phyloP scores from a whole-genome alignment of 92 coral and sea anemone species.

The Plumapathes pennacea region DNA sequence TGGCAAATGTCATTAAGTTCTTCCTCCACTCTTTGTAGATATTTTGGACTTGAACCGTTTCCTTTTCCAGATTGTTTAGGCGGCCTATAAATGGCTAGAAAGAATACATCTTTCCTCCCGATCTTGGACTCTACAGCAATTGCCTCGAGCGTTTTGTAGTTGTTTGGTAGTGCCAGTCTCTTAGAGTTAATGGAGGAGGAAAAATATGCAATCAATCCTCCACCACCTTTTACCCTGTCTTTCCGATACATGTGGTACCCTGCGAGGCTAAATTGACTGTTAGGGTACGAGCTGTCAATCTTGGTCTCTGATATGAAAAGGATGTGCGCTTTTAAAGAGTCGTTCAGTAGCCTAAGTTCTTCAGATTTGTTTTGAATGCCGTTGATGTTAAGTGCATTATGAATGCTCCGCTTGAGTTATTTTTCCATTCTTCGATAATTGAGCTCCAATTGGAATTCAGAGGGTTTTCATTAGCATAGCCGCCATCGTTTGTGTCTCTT shows the following conservation, averaged over 20 bases:
- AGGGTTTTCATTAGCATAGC: too few relatives aligned
- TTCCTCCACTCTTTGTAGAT: constrained; percentile 14
- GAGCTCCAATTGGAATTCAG: too few relatives aligned
- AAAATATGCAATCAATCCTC: constrained; percentile 18
- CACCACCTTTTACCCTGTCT: constrained; percentile 33
- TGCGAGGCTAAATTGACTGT: constrained; percentile 16
- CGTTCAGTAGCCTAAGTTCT: constrained; percentile 5
- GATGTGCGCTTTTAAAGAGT: constrained; percentile 23
- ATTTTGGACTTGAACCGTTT: too few relatives aligned
- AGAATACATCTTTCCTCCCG: not conserved
- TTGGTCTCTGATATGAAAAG: constrained; percentile 32
- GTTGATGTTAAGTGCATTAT: constrained; percentile 23
- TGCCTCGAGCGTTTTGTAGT: constrained; percentile 1
- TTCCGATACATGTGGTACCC: constrained; percentile 20
- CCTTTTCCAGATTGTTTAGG: constrained; percentile 1
- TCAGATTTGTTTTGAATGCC: constrained; percentile 28
- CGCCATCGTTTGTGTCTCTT: too few relatives aligned
- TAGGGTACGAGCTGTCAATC: constrained; percentile 28
- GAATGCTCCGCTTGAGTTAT: constrained; percentile 15
- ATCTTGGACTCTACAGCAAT: constrained; percentile 4
- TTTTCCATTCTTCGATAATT: too few relatives aligned
- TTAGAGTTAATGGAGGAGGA: constrained; percentile 5
- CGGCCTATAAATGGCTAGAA: constrained; percentile 8
- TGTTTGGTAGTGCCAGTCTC: constrained; percentile 5
- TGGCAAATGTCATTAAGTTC: constrained; percentile 17